A percentile compares a stretch with the other conserved stretches of the same genome.
Conservation (phyloP, 2,113 vertebrate genomes). For the Jaculus jaculus region DNA sequence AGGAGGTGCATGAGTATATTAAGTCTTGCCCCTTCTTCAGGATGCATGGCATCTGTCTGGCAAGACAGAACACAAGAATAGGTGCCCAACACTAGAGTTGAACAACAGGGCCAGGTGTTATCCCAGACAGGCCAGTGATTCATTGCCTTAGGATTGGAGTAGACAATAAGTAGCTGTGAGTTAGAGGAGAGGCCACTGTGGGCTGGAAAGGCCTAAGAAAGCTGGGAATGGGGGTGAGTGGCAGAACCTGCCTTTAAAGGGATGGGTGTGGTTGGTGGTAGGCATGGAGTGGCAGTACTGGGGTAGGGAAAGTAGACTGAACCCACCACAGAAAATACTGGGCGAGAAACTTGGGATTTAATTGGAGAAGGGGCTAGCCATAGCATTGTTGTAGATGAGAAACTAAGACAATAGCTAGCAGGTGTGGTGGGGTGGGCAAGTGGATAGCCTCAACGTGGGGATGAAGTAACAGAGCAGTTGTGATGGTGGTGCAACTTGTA, state of each 20-base stretch:
- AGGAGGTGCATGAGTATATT: background rate
- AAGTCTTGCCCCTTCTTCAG: background rate
- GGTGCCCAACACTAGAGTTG: background rate
- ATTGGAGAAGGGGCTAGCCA: background rate
- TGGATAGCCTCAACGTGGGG: background rate
- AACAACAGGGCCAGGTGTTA: slow-evolving; percentile 7
- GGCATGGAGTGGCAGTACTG: background rate
- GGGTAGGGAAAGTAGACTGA: background rate
- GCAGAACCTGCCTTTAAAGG: background rate
- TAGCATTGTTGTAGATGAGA: background rate
- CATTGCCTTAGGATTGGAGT: slow-evolving; percentile 46
- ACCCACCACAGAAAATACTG: background rate
- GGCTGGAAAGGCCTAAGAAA: slow-evolving; percentile 52
- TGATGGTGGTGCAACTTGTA: background rate
- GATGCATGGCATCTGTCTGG: background rate
- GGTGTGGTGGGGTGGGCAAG: background rate
- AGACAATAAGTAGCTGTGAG: slow-evolving; percentile 69
- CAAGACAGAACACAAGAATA: slow-evolving; percentile 26
- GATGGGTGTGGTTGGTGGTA: background rate
- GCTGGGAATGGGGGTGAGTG: background rate
- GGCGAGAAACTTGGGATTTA: slow-evolving; percentile 9
- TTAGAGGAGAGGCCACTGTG: slow-evolving; percentile 61
- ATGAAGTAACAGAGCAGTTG: background rate
- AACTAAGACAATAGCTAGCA: background rate
- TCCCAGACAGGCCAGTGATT: slow-evolving; percentile 62